Conservation (phyloP, 2,888 invertebrate genomes). For the Cataglyphis rosenhaueri region DNA sequence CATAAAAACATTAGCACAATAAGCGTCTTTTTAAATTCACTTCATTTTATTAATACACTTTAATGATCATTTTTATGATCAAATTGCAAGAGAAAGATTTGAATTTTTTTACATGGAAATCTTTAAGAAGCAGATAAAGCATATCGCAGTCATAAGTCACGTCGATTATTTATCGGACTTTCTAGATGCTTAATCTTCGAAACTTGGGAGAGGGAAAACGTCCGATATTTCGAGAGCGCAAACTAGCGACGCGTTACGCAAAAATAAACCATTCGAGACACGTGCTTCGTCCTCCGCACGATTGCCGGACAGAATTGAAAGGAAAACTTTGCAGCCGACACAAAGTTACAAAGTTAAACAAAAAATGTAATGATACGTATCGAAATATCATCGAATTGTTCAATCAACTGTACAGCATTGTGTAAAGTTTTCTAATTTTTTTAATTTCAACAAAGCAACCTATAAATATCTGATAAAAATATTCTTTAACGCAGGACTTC, state of each 20-base stretch:
- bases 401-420: neutral
- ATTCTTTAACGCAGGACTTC: neutral
- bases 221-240: constrained; percentile 49
- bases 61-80: neutral
- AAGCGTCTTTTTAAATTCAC: neutral
- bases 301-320: constrained; percentile 22
- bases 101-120: neutral
- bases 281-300: constrained; percentile 42
- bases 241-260: constrained; percentile 27
- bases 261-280: constrained; percentile 66
- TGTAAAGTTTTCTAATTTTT: neutral
- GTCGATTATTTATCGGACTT: constrained; percentile 58
- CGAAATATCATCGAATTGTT: constrained; percentile 10
- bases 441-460: neutral
- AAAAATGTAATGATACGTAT: constrained; percentile 29
- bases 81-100: neutral
- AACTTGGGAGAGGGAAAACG: constrained; percentile 33
- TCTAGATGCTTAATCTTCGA: constrained; percentile 16
- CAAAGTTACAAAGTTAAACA: constrained; percentile 29
- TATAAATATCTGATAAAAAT: constrained; percentile 7
- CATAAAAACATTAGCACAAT: neutral
- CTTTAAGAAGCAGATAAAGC: neutral
- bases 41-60: neutral
- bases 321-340: constrained; percentile 25
- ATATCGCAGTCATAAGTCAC: constrained; percentile 38